These are phyloP conservation scores for Centropus bengalensis DNA, from an alignment of 2,113 vertebrate species.

Conservation along the genomic window DNA sequence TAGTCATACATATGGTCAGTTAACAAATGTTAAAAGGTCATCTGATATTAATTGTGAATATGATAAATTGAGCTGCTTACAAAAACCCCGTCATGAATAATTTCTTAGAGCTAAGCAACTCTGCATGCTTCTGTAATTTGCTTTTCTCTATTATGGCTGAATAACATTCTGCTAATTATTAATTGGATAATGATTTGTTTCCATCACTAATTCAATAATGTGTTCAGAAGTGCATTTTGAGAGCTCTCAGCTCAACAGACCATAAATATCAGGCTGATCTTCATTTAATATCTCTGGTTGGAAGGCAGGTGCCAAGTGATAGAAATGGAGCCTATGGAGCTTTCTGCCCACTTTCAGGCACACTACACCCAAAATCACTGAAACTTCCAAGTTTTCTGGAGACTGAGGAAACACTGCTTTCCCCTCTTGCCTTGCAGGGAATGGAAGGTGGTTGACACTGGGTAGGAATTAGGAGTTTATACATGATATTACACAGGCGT, in stretches of 20 bases:
- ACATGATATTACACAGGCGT: neutral
- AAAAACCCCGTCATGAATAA: neutral
- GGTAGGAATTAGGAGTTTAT: neutral
- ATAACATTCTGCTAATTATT: conserved; percentile 59
- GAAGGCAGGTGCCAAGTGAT: neutral
- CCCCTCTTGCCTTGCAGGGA: rapidly evolving
- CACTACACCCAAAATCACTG: neutral
- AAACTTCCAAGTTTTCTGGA: neutral
- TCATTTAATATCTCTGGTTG: neutral
- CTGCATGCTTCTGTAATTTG: conserved; percentile 22
- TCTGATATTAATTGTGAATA: conserved; percentile 16
- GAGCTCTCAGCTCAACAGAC: conserved; percentile 17
- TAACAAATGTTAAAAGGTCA: conserved; percentile 35
- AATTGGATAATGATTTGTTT: conserved; percentile 70
- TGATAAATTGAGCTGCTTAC: conserved; percentile 6
- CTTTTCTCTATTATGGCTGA: conserved; percentile 33
- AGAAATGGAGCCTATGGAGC: neutral
- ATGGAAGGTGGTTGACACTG: neutral
- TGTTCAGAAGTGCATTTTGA: conserved; percentile 25
- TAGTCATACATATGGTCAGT: neutral
- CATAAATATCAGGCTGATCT: neutral
- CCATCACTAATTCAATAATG: conserved; percentile 53
- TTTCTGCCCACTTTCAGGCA: neutral
- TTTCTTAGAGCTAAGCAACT: conserved; percentile 18
- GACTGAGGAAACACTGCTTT: rapidly evolving